Base-by-base conservation (phyloP, 2,113 vertebrate genomes). In the Pachycephala philippinensis region DNA sequence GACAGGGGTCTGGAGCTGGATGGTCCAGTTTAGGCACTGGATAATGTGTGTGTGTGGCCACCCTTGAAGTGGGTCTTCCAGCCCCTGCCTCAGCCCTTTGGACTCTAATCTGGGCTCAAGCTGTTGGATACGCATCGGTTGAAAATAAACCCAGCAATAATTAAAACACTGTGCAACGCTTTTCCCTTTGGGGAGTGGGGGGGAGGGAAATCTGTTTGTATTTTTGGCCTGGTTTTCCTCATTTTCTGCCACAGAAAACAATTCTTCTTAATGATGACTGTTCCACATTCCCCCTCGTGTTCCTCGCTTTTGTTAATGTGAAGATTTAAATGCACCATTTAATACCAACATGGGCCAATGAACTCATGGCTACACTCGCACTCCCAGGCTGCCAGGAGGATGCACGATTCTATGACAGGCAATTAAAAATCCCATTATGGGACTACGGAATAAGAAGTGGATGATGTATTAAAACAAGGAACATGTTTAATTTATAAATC, bases 401-500 rank as follows among this genome's bases (percentile, higher is more conserved):
- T 44, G 80, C 92, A 60, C 4, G 17, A 42, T 90, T 93, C 79
- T 21, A 7, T 65, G 87, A 92, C 82, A 91, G 87, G 84, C 95
- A 96, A 96, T 96, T 95, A 94, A 94, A 96, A 90, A 86, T n/a
- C 85, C 85, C 70, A 90, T 94, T 88, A 94, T 17, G 37, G 72
- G 59, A 87, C 74, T 17, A 2, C n/a, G 3, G 84, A 85, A 82
- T 68, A 72, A 94, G 66, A 50, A 90, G 66, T 69, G 74, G 87
- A 83, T 40, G 75, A 84, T 88, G 31, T 80, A 95, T 88, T 70
- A 86, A 92, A 96, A 88, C 85, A 86, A 91, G 49, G 71, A 70
- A 37, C 76, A 78, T 93, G 89, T 94, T 97, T 96, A 77, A 95
- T 96, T 94, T 96, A 95, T 96, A 80, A 95, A 84, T 42, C 60